These are phyloP conservation scores for Megathymus violae DNA, from an alignment of 1,140 invertebrate genomes.

Conservation along the genomic window DNA sequence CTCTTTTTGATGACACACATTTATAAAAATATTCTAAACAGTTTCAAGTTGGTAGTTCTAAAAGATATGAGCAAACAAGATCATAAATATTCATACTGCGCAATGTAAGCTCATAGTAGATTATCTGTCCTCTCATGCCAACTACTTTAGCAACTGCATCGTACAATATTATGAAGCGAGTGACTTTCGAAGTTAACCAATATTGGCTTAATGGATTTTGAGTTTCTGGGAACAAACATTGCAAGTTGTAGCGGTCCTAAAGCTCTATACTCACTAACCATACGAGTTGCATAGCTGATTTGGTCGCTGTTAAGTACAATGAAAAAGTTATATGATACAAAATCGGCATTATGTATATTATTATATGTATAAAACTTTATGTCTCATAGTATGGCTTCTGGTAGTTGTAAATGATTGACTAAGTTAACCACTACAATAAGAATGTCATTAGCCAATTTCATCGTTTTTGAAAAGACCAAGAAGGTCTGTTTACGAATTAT, in stretches of 20 bases:
- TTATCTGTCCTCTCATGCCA: constrained; percentile 29
- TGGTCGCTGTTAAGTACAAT: not conserved
- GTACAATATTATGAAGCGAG: constrained; percentile 30
- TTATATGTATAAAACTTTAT: too few relatives aligned
- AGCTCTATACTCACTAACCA: not conserved
- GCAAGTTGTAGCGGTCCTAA: constrained; percentile 19
- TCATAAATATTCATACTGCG: constrained; percentile 33
- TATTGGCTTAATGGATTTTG: constrained; percentile 37
- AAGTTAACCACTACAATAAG: too few relatives aligned
- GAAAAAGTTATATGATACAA: too few relatives aligned
- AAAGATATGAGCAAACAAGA: constrained; percentile 29
- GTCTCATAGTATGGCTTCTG: too few relatives aligned
- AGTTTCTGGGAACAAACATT: constrained; percentile 33
- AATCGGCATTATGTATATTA: too few relatives aligned
- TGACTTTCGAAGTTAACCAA: constrained; percentile 33
- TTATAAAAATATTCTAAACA: not conserved
- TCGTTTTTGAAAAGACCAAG: too few relatives aligned
- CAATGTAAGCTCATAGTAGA: constrained; percentile 21
- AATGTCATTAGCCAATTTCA: too few relatives aligned
- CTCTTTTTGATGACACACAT: not conserved
- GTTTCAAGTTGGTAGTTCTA: constrained; percentile 18
- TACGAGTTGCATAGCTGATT: not conserved
- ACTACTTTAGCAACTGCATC: constrained; percentile 30
- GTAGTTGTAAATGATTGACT: too few relatives aligned
- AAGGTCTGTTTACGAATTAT: too few relatives aligned